phyloP scores from a whole-genome alignment of 2,888 invertebrate species.

The Polydrusus cervinus region DNA sequence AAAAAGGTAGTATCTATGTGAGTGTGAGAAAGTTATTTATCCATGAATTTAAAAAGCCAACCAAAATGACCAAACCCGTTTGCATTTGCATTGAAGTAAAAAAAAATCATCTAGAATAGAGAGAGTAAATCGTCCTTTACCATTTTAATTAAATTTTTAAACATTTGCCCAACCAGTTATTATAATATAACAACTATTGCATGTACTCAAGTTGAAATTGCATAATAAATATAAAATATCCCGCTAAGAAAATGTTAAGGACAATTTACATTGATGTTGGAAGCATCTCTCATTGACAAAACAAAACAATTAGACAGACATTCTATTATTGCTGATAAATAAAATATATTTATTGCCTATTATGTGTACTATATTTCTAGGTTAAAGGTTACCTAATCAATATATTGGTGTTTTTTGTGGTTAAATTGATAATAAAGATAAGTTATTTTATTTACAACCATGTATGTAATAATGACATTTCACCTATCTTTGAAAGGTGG shows the following conservation, averaged over 20 bases:
- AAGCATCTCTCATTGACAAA: slow-evolving; percentile 39
- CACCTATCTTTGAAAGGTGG: too few species aligned
- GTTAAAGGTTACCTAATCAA: slow-evolving; percentile 7
- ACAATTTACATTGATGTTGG: slow-evolving; percentile 43
- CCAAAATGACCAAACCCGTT: too few species aligned
- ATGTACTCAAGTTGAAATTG: slow-evolving; percentile 34
- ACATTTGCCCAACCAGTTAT: slow-evolving; percentile 37
- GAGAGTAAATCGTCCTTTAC: slow-evolving; percentile 17
- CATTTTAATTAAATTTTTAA: slow-evolving; percentile 31
- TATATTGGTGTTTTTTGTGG: neutral
- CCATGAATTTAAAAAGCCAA: too few species aligned
- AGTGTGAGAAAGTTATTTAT: too few species aligned
- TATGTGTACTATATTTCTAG: neutral
- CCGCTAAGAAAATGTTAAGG: slow-evolving; percentile 50
- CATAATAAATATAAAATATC: slow-evolving; percentile 39
- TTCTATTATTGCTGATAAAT: slow-evolving; percentile 12
- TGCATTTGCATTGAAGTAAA: too few species aligned
- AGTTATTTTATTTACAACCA: too few species aligned
- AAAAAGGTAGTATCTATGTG: too few species aligned
- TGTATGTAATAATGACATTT: too few species aligned
- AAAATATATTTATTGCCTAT: slow-evolving; percentile 14
- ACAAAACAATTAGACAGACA: slow-evolving; percentile 32
- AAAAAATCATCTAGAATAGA: neutral
- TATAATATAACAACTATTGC: slow-evolving; percentile 29
- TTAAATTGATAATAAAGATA: too few species aligned